Evolutionary conservation across 2,888 invertebrate species (phyloP), one percentile per base, ranked within the genome.

Genomic region (Lithophane leautieri): DNA sequence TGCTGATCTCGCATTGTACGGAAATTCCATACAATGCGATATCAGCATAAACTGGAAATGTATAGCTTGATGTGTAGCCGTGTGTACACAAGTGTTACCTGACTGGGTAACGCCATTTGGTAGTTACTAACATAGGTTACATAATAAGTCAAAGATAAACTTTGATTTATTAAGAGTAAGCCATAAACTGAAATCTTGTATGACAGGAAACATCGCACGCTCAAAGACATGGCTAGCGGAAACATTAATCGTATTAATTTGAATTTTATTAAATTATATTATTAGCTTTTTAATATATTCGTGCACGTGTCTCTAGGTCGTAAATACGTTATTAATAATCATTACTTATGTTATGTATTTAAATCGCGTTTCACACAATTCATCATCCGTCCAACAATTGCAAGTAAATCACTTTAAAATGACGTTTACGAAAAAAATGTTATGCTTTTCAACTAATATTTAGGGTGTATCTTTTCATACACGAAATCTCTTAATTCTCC

Each of bases 211-310:
- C 71, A 70, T 73, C 54, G 14, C 58, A 42, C 72, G 40, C 50
- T 82, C 63, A 60, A 60, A 69, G 16, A 77, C 65, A 60, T 68
- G 62, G 22, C 19, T 63, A 22, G 19, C 70, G 77, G 85, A 75
- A 81, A 78, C 67, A 61, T 77, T 34, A 52, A 83, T 81, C 40
- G 42, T 14, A 40, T 34, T 70, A 56, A 83, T 81, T 52, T 62
- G 14, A 61, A 72, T 70, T 68, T 81, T 63, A 73, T 69, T 75
- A 34, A 60, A 65, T 72, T 71, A 67, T 65, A 63, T 69, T 69
- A 76, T 70, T 67, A 70, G 65, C 28, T 65, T 50, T 74, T 65
- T 69, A 79, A 82, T 74, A 63, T 71, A 75, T 73, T 70, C 44
- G 12, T 42, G 67, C 58, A 70, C 47, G 67, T 66, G 58, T 61